Conservation (phyloP, 2,888 invertebrate genomes). For the Nephrotoma flavescens region DNA sequence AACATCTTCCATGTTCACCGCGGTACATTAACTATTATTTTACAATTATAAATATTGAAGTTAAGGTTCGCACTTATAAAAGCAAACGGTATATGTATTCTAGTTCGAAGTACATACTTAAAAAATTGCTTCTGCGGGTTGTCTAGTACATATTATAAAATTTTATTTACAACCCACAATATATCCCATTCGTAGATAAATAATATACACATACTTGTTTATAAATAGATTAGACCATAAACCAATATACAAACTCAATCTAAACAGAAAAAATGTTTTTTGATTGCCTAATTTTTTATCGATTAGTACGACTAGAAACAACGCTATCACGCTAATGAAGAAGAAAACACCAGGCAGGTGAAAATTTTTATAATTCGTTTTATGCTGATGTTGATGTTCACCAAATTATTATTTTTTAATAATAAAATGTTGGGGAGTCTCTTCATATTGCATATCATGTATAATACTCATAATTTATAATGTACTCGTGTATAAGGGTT, state of each 20-base stretch:
- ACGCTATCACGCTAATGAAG: not conserved
- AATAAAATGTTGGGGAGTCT: not conserved
- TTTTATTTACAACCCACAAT: not conserved
- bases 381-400: not conserved
- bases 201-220: not conserved
- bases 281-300: not conserved
- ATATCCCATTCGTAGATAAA: not conserved
- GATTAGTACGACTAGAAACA: not conserved
- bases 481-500: not conserved
- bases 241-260: not conserved
- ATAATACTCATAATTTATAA: not conserved
- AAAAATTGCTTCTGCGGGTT: not conserved
- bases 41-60: too few relatives aligned
- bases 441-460: not conserved
- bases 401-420: not conserved
- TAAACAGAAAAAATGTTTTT: not conserved
- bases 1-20: too few relatives aligned
- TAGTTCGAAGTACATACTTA: not conserved
- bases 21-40: too few relatives aligned
- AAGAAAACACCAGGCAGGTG: not conserved
- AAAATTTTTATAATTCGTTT: not conserved
- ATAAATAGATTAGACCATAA: not conserved
- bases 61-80: too few relatives aligned
- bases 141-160: not conserved
- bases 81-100: too few relatives aligned